Evolutionary conservation across 1,140 invertebrate genomes (phyloP), one percentile per base, ranked within the genome.

Genomic region (Drosophila neocordata): DNA sequence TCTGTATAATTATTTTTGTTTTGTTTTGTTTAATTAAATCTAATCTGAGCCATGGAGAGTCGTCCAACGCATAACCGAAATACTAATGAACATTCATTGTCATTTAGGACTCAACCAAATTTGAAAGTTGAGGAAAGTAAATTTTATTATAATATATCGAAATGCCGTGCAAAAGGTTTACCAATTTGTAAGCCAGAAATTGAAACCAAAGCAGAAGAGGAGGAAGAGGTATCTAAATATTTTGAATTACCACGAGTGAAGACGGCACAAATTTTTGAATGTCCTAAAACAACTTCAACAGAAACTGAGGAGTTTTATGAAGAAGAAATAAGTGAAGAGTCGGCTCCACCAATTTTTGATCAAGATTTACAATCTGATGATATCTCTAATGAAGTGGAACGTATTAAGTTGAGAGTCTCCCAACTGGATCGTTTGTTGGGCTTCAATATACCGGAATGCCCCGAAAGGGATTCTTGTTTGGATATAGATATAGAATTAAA

Each of bases 381-480:
- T 1, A 70, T 82, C 2, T 7, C 2, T 4, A 35, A 9, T 0
- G 79, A 80, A 22, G 15, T 82, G 11, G 2, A 41, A 12, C 18
- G 41, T 11, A 37, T 61, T 0, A 66, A 56, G 24, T 5, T 9
- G 0, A 48, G 35, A 0, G 57, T 81, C 1, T 37, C 56, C 3
- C 22, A 4, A 5, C 52, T 82, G 8, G 59, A 68, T 22, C 35
- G 48, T 1, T 31, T 22, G 1, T 7, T 69, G 2, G 38, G 13
- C 1, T 8, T 73, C 7, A 15, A 58, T 13, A 35, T 51, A 34
- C 31, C 58, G 1, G 62, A 77, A 11, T 81, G 78, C 3, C 74
- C 74, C 0, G 6, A 3, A 4, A 20, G 13, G 0, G 55, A 77
- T 37, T 2, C 15, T 1, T 74, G 78, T 13, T 15, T 52, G 8